These are phyloP conservation scores for Tipula unca DNA, from an alignment of 2,888 invertebrate genomes.

Conservation along the genomic window DNA sequence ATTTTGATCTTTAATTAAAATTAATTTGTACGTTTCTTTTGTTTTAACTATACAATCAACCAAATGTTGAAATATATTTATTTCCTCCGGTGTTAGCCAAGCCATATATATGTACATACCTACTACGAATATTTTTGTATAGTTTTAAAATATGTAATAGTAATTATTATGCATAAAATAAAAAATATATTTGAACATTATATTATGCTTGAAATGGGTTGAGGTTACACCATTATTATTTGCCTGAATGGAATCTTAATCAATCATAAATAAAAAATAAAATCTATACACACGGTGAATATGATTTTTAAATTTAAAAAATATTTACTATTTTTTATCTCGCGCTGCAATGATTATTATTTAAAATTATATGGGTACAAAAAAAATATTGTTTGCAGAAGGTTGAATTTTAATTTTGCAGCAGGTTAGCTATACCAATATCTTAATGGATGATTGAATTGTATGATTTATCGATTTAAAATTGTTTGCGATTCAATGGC, in stretches of 20 bases:
- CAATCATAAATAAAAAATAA: background rate
- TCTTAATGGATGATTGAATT: background rate
- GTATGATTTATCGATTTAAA: background rate
- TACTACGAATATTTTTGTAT: too few species aligned
- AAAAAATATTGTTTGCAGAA: background rate
- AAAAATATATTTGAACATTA: background rate
- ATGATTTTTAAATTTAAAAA: background rate
- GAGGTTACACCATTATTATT: constrained; percentile 1
- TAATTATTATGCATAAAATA: background rate
- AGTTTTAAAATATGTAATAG: background rate
- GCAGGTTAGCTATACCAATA: background rate
- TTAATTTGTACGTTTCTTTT: background rate
- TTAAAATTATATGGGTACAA: background rate
- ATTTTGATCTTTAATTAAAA: constrained; percentile 14
- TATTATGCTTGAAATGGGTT: constrained; percentile 14
- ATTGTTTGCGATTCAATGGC: background rate
- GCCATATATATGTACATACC: background rate
- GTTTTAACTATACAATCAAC: background rate
- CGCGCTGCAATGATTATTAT: background rate
- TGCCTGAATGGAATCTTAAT: constrained; percentile 8
- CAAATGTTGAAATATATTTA: background rate
- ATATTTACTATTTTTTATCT: too few species aligned
- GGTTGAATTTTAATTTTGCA: background rate
- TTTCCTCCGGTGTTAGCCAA: constrained; percentile 14
- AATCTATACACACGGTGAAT: background rate